Conservation (phyloP, 2,113 vertebrate species). For the Baryphthengus martii region DNA sequence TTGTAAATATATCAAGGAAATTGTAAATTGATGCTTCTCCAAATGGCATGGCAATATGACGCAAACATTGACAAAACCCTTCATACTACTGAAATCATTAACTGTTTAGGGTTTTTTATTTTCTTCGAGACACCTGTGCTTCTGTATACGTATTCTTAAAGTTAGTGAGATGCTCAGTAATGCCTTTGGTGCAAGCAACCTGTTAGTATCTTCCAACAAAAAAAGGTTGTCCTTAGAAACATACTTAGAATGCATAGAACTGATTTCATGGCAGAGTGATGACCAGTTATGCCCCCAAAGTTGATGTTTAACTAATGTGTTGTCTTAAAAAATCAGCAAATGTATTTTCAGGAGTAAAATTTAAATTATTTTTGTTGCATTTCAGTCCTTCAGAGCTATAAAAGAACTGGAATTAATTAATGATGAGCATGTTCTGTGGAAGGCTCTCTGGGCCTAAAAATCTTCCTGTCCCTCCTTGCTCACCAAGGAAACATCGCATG, state of each 20-base stretch:
- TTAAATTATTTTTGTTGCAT: not conserved
- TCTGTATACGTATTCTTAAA: not conserved
- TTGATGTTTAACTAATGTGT: not conserved
- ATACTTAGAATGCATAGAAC: not conserved
- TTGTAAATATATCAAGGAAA: not conserved
- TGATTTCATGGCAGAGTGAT: not conserved
- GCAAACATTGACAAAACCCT: not conserved
- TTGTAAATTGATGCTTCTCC: not conserved
- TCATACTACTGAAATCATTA: not conserved
- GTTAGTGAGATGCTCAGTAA: not conserved
- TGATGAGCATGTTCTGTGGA: not conserved
- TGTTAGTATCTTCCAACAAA: not conserved
- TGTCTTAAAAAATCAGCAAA: not conserved
- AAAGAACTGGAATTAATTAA: not conserved
- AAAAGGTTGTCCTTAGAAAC: not conserved
- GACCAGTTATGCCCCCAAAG: not conserved
- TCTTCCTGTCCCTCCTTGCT: not conserved
- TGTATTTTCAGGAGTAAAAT: not conserved
- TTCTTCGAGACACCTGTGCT: not conserved
- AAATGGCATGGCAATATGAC: not conserved
- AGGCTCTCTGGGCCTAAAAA: not conserved
- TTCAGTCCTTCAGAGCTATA: not conserved
- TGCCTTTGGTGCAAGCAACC: not conserved
- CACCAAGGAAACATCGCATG: accelerated
- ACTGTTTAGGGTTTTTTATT: not conserved